Conservation (phyloP, 2,797 vertebrate species). For the Diplodus sargus region DNA sequence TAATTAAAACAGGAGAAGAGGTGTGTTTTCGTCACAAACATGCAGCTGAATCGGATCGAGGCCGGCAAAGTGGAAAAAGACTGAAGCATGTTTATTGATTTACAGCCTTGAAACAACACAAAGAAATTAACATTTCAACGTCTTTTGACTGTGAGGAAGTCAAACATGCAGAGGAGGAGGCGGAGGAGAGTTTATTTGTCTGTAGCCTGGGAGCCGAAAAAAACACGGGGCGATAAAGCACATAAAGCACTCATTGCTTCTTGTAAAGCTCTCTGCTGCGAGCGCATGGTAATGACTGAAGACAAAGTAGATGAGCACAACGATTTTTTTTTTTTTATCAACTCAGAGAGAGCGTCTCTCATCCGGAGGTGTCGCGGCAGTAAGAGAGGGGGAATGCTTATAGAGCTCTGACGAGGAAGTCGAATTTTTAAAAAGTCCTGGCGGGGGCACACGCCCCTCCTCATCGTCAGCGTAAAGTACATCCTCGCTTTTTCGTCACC, state of each 20-base stretch:
- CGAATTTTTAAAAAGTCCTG: neutral
- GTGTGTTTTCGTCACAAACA: neutral
- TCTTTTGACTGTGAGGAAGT: neutral
- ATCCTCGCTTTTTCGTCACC: neutral
- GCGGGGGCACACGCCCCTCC: too few relatives aligned
- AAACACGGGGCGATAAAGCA: constrained; percentile 32
- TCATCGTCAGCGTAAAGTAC: neutral
- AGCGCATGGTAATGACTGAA: constrained; percentile 5
- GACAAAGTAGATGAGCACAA: constrained; percentile 17
- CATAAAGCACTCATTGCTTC: constrained; percentile 25
- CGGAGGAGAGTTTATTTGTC: constrained; percentile 3
- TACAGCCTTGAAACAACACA: neutral
- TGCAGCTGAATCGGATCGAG: constrained; percentile 1
- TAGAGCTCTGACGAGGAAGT: constrained; percentile 18
- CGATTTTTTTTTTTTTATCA: constrained; percentile 24
- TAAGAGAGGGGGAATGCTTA: neutral
- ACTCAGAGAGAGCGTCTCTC: neutral
- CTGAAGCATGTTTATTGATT: neutral
- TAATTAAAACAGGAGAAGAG: neutral
- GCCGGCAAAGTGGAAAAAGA: neutral
- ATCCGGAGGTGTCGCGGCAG: constrained; percentile 2
- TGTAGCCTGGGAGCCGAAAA: constrained; percentile 14
- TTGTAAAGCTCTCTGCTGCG: constrained; percentile 24
- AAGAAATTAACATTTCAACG: constrained; percentile 6
- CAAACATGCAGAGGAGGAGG: constrained; percentile 1